Evolutionary conservation across 2,888 invertebrate genomes (phyloP).

Genomic region (Trileptium ribeirensis): DNA sequence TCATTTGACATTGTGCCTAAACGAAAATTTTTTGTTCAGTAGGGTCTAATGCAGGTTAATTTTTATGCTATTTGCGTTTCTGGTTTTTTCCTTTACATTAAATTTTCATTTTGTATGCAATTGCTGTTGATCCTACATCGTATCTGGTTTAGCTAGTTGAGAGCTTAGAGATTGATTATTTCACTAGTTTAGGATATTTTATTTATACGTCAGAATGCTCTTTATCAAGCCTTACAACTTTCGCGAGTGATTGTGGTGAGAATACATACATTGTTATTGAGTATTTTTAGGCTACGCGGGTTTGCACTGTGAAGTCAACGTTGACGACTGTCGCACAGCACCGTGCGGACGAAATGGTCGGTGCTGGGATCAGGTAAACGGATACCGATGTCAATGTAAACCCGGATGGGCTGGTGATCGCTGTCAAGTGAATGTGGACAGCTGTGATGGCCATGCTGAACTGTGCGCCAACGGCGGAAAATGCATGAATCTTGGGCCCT

Average conservation of each 20-base stretch:
- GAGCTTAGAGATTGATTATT: no score
- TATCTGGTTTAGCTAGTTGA: no score
- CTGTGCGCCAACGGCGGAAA: slow-evolving; percentile 59
- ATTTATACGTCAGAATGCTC: no score
- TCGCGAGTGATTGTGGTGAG: slow-evolving; percentile 37
- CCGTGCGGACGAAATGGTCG: slow-evolving; percentile 47
- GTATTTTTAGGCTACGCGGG: slow-evolving; percentile 38
- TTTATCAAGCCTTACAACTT: slow-evolving; percentile 2
- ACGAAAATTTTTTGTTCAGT: no score
- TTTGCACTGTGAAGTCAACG: slow-evolving; percentile 32
- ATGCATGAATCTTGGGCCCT: slow-evolving; percentile 60
- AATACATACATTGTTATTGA: no score
- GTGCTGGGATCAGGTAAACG: slow-evolving; percentile 33
- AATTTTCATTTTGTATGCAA: no score
- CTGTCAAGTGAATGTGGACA: slow-evolving; percentile 72
- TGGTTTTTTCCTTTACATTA: no score
- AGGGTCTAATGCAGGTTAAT: no score
- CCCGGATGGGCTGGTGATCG: slow-evolving; percentile 43
- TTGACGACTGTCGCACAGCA: slow-evolving; percentile 32
- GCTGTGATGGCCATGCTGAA: slow-evolving; percentile 70
- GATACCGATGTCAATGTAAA: slow-evolving; percentile 17
- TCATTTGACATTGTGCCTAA: no score
- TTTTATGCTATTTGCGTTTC: no score
- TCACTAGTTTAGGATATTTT: no score
- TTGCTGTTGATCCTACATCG: no score